Conservation (phyloP, 2,797 vertebrate genomes). For the Premnoplex brunnescens region DNA sequence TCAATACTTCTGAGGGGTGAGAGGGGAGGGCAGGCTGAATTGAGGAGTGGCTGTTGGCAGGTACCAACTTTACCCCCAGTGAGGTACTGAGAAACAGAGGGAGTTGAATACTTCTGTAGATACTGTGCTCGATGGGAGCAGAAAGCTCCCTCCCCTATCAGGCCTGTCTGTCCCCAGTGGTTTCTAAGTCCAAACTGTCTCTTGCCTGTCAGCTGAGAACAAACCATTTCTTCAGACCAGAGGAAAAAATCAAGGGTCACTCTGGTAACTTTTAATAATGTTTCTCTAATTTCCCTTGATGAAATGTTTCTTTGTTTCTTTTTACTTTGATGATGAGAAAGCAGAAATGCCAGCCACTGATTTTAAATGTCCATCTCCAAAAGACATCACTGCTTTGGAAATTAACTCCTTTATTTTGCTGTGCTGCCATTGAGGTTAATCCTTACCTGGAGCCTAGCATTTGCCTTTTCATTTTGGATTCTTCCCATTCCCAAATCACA, state of each 20-base stretch:
- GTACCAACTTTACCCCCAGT: background rate
- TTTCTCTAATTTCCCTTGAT: background rate
- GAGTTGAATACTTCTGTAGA: background rate
- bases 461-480: background rate
- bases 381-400: background rate
- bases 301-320: slow-evolving; percentile 15
- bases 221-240: background rate
- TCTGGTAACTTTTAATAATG: background rate
- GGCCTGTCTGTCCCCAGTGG: background rate
- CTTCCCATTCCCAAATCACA: slow-evolving; percentile 6
- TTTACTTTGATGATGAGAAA: background rate
- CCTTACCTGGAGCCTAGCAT: background rate
- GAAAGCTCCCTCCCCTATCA: background rate
- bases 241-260: background rate
- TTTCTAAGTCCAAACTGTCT: background rate
- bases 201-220: background rate
- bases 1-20: background rate
- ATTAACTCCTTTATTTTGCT: background rate
- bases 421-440: background rate
- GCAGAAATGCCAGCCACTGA: background rate
- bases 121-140: background rate
- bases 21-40: background rate
- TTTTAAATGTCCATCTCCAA: background rate
- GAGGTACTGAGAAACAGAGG: background rate
- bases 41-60: background rate